These are phyloP conservation scores for Panonychus citri DNA, from an alignment of 1,140 invertebrate genomes.

Conservation along the genomic window DNA sequence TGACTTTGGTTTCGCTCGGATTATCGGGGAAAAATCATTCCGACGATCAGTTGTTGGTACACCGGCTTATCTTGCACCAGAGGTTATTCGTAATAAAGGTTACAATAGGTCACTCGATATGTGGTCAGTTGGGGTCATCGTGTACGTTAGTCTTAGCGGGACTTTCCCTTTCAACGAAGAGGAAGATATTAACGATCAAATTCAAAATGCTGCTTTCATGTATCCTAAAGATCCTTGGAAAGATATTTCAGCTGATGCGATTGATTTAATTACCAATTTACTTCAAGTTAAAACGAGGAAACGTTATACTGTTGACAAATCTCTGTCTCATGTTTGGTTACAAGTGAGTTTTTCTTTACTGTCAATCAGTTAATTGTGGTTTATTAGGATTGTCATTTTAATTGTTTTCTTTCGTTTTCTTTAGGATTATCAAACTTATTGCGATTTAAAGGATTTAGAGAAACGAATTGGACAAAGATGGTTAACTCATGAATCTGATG, in stretches of 20 bases:
- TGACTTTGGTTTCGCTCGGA: constrained; percentile 94
- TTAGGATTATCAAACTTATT: constrained; percentile 88
- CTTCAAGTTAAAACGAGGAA: constrained; percentile 96
- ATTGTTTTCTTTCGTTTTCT: not conserved
- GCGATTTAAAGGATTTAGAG: constrained; percentile 71
- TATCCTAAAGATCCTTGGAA: constrained; percentile 96
- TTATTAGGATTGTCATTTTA: not conserved
- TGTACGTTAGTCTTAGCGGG: constrained; percentile 83
- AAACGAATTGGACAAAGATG: constrained; percentile 54
- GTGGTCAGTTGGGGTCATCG: constrained; percentile 98
- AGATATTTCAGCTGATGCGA: constrained; percentile 86
- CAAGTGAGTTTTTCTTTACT: constrained; percentile 32
- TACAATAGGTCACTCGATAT: constrained; percentile 97
- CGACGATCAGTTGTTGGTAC: constrained; percentile 90
- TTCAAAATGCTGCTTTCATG: constrained; percentile 99
- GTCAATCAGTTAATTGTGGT: not conserved
- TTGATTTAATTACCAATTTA: constrained; percentile 90
- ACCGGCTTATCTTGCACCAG: constrained; percentile 88
- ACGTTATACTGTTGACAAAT: constrained; percentile 88
- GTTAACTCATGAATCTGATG: constrained; percentile 86
- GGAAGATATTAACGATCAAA: constrained; percentile 97
- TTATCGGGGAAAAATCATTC: constrained; percentile 96
- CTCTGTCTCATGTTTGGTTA: constrained; percentile 76
- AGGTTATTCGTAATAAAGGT: constrained; percentile 89
- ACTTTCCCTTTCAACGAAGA: constrained; percentile 99